A percentile compares a stretch with the other conserved stretches of the same genome.
Conservation (phyloP, 2,113 vertebrate genomes). For the Pelecanoides urinatrix region DNA sequence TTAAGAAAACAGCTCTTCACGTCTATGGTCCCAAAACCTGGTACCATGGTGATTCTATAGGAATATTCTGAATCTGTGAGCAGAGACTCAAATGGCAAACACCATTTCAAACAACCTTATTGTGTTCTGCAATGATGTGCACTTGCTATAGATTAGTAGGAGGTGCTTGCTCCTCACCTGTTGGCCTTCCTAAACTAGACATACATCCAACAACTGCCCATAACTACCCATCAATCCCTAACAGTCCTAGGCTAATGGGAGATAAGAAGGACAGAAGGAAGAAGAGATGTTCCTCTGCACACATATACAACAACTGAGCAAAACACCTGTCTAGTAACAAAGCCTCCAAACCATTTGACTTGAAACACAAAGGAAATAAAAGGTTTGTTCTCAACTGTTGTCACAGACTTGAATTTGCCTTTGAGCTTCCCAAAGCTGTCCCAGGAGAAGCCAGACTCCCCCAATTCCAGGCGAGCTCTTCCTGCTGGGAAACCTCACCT, state of each 20-base stretch:
- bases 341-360: neutral
- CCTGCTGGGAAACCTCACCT: slow-evolving; percentile 69
- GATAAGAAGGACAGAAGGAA: neutral
- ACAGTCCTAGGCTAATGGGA: neutral
- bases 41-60: neutral
- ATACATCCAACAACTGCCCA: neutral
- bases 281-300: neutral
- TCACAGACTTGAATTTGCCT: neutral
- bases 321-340: neutral
- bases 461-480: neutral
- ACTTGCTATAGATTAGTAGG: neutral
- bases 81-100: neutral
- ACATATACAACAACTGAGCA: neutral
- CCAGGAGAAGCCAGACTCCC: neutral
- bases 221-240: neutral
- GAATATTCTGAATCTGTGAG: neutral
- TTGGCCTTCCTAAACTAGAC: neutral
- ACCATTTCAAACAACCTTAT: neutral
- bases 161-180: neutral
- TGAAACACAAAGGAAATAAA: neutral
- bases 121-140: neutral
- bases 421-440: neutral
- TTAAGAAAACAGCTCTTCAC: neutral
- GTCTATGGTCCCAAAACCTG: neutral
- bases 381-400: neutral